Base-by-base conservation (phyloP, 2,888 invertebrate genomes). In the Macrostomum cliftonense region DNA sequence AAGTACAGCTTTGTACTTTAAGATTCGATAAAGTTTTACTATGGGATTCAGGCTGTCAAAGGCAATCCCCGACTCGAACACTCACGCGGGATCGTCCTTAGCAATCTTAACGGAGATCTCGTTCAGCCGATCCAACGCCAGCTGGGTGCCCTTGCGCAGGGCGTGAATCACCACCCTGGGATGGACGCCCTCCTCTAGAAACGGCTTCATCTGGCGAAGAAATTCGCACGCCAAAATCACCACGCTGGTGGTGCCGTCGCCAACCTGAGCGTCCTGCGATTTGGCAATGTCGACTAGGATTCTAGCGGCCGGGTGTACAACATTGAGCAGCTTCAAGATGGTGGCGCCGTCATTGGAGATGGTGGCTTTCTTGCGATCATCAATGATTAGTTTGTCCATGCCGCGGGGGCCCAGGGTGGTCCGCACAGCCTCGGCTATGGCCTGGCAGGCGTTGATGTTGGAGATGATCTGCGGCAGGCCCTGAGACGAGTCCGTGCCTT, bases 291-390 rank as follows among this genome's bases (percentile, higher is more conserved):
- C 97, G 2, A 97, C 95, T 56, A 99, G 72, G 0, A 88, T 91
- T 71, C 85, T 89, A 0, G 93, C 97, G 19, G 97, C 97, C 0
- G 97, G 97, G 71, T 97, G 97, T 19, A 97, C 80, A 61, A 99
- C 83, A 63, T 99, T 93, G 59, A 99, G 67, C n/a, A 91, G 76
- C 73, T 93, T 95, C 78, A 99, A 79, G 54, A 99, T 95, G 0
- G 97, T 99, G 7, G 97, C 97, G 13, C 97, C 97, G 73, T 99
- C 97, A 66, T 99, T 99, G 1, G 95, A 95, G 58, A 99, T 95
- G 2, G 91, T 91, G 0, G 91, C 83, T 66, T 84, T 87, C 12
- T 74, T 88, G 56, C 77, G 77, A 54, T 77, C 76, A 64, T 87
- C 83, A 0, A 97, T 91, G 53, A 99, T 88, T 46, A 99, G 76